Conservation (phyloP, 2,113 vertebrate genomes). For the Rhabdornis inornatus region DNA sequence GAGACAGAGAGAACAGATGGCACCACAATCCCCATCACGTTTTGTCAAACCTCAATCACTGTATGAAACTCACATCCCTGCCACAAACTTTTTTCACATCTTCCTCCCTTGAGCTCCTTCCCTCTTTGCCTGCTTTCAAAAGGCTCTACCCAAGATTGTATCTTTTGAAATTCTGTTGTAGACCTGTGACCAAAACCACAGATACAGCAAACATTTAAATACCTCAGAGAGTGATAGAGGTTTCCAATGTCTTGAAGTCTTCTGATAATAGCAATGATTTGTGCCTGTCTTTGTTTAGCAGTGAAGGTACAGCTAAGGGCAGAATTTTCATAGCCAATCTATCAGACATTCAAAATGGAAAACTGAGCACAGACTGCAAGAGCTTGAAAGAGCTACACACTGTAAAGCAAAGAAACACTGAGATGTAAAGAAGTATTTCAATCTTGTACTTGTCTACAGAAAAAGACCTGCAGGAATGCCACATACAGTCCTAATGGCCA, state of each 20-base stretch:
- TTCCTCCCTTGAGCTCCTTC: not conserved
- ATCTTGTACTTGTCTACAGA: not conserved
- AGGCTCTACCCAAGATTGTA: not conserved
- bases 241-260: not conserved
- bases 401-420: not conserved
- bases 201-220: not conserved
- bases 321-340: not conserved
- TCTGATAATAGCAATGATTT: not conserved
- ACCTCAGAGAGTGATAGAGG: not conserved
- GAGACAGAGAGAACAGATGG: not conserved
- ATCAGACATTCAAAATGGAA: not conserved
- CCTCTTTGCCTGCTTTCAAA: not conserved
- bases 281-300: not conserved
- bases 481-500: not conserved
- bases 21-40: fast-evolving
- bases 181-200: not conserved
- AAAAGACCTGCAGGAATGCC: not conserved
- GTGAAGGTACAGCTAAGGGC: not conserved
- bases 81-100: not conserved
- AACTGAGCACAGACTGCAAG: not conserved
- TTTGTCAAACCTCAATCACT: not conserved
- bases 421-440: not conserved
- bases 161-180: not conserved
- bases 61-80: not conserved
- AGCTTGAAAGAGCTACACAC: not conserved